Base-by-base conservation (phyloP, 2,113 vertebrate species). In the Galemys pyrenaicus region DNA sequence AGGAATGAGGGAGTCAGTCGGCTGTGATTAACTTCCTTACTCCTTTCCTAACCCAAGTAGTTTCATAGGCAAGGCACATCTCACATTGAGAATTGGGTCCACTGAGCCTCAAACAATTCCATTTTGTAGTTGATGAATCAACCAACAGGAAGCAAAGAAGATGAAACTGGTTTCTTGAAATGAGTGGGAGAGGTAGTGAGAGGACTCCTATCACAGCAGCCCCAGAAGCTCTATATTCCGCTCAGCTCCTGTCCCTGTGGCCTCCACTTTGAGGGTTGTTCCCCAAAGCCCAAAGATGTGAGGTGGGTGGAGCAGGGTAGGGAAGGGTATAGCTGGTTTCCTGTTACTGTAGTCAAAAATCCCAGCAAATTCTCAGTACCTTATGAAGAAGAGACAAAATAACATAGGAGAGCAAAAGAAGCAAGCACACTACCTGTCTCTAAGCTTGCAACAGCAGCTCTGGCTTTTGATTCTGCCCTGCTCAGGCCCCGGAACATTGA, bases 371-470 rank as follows among this genome's bases (percentile, higher is more conserved):
- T 24, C 49, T 41, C 1, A 7, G 32, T 60, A 64, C 30, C 56
- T 68, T 84, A 51, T 41, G 68, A 84, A 73, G 39, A 13, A 64
- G n/a, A 77, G 91, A 74, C 35, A 77, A 89, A 94, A 74, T 65
- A 73, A 58, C 70, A 37, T 1, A 28, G 16, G 54, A 41, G 39
- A 89, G 49, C 54, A 79, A 87, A 87, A 54, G 28, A 86, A 95
- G n/a, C 19, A 49, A 74, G 60, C 86, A 44, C 4, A 3, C 51
- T 87, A 64, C 64, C 86, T 88, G 67, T 73, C 32, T 87, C 56
- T 85, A 41, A 89, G 73, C 37, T 60, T 84, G 56, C 82, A 56
- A 12, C 6, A 3, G 39, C 54, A 77, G 77, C 54, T 79, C 89
- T n/a, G 80, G 39, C 68, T 46, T 89, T 88, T 67, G 64, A 85